Percentiles rank a stretch among this genome's conserved stretches.
phyloP scores from a whole-genome alignment of 2,113 vertebrate genomes.

The Pholis gunnellus region DNA sequence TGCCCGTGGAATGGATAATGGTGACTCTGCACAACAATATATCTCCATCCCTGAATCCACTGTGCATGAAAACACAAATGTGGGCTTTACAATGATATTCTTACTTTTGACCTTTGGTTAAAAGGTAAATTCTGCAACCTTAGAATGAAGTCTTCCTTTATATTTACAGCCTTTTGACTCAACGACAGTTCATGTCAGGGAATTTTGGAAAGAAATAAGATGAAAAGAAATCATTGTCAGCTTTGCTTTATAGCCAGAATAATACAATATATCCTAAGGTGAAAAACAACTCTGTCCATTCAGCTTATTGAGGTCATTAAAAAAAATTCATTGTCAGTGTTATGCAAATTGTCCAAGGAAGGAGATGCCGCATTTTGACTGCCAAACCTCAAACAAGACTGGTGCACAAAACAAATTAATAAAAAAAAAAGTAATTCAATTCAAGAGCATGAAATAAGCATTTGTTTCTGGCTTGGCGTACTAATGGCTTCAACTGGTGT shows the following conservation, averaged over 20 bases:
- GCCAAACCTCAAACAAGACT: not conserved
- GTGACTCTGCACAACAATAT: slow-evolving; percentile 47
- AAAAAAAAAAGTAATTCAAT: not conserved
- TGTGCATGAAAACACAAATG: slow-evolving; percentile 7
- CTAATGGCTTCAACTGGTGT: not conserved
- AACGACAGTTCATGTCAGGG: not conserved
- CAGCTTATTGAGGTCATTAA: not conserved
- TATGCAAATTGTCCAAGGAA: not conserved
- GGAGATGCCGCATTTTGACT: not conserved
- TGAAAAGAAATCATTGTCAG: not conserved
- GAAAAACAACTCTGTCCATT: not conserved
- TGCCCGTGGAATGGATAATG: slow-evolving; percentile 21
- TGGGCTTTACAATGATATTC: not conserved
- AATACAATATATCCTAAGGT: not conserved
- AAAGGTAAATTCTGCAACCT: not conserved
- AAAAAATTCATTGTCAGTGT: not conserved
- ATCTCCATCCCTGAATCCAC: slow-evolving; percentile 1
- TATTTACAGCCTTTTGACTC: not conserved
- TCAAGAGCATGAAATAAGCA: not conserved
- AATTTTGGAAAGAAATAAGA: not conserved
- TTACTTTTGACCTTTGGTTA: not conserved
- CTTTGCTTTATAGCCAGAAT: not conserved
- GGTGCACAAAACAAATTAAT: not conserved
- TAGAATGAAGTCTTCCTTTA: not conserved
- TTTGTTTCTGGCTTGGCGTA: not conserved